A percentile compares a stretch with the other conserved stretches of the same genome.
phyloP scores from a whole-genome alignment of 2,888 invertebrate species.

The Dryobotodes eremita region DNA sequence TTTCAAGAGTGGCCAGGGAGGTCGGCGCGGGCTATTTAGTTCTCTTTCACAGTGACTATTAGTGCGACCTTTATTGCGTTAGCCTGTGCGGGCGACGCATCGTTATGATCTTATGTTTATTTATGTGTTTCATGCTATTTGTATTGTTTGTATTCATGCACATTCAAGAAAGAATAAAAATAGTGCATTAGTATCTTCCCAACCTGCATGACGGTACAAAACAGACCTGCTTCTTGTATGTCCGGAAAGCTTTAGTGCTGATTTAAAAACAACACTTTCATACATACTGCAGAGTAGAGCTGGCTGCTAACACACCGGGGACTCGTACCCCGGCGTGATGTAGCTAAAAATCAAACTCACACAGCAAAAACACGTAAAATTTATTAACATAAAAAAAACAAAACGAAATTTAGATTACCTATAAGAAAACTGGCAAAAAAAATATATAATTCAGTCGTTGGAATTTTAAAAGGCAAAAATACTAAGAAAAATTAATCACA shows the following conservation, averaged over 20 bases:
- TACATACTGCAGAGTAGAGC: no score
- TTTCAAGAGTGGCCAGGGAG: conserved; percentile 82
- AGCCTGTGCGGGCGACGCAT: conserved; percentile 71
- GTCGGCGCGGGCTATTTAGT: conserved; percentile 88
- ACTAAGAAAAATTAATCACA: no score
- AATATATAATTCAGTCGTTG: no score
- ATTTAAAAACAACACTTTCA: not conserved
- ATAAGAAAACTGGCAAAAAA: no score
- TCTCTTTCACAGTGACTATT: conserved; percentile 86
- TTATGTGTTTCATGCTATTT: conserved; percentile 57
- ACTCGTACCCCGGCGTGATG: no score
- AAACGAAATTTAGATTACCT: no score
- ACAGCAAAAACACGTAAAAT: no score
- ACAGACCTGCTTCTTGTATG: no score
- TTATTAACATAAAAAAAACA: no score
- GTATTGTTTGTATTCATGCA: conserved; percentile 48
- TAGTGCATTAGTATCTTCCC: not conserved
- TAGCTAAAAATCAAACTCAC: no score
- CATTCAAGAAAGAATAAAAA: conserved; percentile 12
- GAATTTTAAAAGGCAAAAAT: no score
- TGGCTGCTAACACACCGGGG: no score
- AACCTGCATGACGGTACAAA: not conserved
- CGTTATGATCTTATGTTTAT: conserved; percentile 61
- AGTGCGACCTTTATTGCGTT: conserved; percentile 87
- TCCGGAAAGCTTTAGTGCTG: not conserved